Conservation (phyloP, 2,888 invertebrate species). For the Polydrusus tereticollis region DNA sequence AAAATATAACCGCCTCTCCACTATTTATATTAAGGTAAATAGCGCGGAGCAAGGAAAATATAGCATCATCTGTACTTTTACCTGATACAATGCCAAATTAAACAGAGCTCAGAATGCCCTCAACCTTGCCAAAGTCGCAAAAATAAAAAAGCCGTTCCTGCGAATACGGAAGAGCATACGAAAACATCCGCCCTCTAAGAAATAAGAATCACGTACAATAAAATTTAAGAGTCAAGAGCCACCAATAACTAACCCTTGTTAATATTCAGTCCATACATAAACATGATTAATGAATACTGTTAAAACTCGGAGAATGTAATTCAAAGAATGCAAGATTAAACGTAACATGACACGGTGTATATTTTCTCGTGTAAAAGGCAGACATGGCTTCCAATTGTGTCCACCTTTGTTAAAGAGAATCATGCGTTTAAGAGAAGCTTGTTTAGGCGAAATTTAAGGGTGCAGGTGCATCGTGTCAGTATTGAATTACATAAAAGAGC, state of each 20-base stretch:
- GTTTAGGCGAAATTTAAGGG: constrained; percentile 43
- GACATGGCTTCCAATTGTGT: constrained; percentile 38
- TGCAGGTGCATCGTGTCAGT: constrained; percentile 49
- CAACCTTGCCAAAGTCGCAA: no score
- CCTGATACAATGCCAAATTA: no score
- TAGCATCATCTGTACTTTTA: no score
- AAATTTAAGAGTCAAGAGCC: neutral
- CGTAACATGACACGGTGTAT: constrained; percentile 25
- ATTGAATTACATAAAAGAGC: constrained; percentile 47
- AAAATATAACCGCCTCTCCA: no score
- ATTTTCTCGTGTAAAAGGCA: constrained; percentile 27
- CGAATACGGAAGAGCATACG: no score
- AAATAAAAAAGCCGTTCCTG: no score
- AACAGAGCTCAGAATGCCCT: no score
- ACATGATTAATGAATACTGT: constrained; percentile 26
- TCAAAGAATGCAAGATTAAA: constrained; percentile 29
- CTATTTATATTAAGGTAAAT: no score
- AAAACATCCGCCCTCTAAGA: no score
- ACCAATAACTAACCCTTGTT: neutral
- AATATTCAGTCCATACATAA: constrained; percentile 10
- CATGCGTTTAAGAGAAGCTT: constrained; percentile 3
- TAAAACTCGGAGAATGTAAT: constrained; percentile 9
- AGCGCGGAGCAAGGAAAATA: no score
- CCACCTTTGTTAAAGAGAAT: constrained; percentile 32
- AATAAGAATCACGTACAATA: no score